phyloP scores from a whole-genome alignment of 53 echinoderm and acorn worm species.

The Pentamera pediparva region DNA sequence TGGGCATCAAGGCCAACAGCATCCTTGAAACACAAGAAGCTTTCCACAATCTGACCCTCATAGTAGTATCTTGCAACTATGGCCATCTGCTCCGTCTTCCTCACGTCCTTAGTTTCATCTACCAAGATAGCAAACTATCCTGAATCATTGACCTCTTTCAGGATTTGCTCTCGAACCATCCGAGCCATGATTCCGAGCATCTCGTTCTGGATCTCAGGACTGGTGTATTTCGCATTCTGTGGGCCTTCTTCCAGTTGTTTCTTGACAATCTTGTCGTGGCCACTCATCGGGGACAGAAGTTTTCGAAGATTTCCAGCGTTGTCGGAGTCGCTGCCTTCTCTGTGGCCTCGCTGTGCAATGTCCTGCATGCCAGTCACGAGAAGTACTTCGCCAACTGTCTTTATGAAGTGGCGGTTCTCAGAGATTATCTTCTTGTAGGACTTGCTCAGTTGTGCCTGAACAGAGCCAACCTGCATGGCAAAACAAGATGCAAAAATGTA shows the following conservation, averaged over 20 bases:
- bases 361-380: not conserved
- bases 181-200: not conserved
- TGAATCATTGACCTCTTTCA: not conserved
- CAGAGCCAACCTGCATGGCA: not conserved
- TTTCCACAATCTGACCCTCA: not conserved
- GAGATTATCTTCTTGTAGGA: not conserved
- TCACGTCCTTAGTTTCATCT: slow-evolving; percentile 2
- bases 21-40: not conserved
- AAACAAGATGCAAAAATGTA: too few species aligned
- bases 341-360: slow-evolving; percentile 3
- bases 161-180: slow-evolving; percentile 7
- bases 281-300: not conserved
- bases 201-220: slow-evolving; percentile 15
- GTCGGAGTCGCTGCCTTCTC: not conserved
- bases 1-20: not conserved
- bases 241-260: not conserved
- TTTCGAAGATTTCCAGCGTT: not conserved
- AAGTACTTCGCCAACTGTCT: slow-evolving; percentile 1
- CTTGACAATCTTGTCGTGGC: not conserved
- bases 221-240: not conserved
- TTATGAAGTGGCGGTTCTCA: slow-evolving; percentile 11
- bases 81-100: not conserved
- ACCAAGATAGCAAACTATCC: slow-evolving; percentile 1
- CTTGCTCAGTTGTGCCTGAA: not conserved
- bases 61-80: not conserved